These are phyloP conservation scores for Larimichthys polyactis DNA, from an alignment of 2,113 vertebrate species.

Conservation along the genomic window DNA sequence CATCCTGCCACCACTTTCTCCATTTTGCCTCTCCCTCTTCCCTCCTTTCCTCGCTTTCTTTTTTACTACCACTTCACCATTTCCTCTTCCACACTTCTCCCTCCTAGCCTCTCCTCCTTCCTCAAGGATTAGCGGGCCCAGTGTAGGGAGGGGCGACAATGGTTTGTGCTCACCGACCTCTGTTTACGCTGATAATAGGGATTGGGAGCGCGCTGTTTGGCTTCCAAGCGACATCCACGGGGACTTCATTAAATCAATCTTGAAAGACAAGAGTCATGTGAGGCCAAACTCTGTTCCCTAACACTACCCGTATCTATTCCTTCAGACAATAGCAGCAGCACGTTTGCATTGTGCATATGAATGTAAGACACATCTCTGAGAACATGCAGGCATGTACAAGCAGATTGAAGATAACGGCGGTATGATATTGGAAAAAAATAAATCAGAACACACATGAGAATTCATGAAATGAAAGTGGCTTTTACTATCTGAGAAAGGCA, in stretches of 20 bases:
- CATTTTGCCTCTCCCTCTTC: neutral
- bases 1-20: constrained; percentile 13
- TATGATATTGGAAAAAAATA: neutral
- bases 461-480: neutral
- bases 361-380: neutral
- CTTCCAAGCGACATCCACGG: constrained; percentile 35
- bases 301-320: constrained; percentile 5
- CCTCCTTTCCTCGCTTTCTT: neutral
- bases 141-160: constrained; percentile 2
- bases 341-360: constrained; percentile 16
- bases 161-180: constrained; percentile 36
- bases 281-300: constrained; percentile 24
- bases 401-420: neutral
- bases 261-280: constrained; percentile 35
- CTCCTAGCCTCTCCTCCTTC: neutral
- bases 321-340: constrained; percentile 31
- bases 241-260: constrained; percentile 71
- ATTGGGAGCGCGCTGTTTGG: constrained; percentile 58
- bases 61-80: neutral
- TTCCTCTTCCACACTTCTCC: neutral
- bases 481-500: neutral
- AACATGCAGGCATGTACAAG: neutral
- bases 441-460: neutral
- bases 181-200: constrained; percentile 72
- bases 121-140: constrained; percentile 50